Evolutionary conservation across 2,113 vertebrate species (phyloP).

Genomic region (Benitochromis conjunctus): DNA sequence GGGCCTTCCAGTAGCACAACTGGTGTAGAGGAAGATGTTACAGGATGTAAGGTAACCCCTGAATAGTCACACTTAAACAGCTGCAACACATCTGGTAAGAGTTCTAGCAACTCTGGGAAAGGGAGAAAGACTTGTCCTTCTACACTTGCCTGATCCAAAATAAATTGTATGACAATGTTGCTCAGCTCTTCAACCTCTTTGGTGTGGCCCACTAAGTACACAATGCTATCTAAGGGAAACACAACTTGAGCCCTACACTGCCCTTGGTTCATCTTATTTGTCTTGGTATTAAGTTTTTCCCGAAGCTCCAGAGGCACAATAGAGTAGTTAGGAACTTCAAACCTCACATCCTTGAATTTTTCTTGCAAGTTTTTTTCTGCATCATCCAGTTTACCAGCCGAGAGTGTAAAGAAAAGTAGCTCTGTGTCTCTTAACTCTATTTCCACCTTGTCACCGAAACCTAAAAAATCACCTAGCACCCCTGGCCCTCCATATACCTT

Average conservation of each 20-base stretch:
- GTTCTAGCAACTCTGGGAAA: constrained; percentile 17
- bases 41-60: constrained; percentile 18
- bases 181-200: constrained; percentile 29
- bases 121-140: constrained; percentile 14
- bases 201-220: constrained; percentile 30
- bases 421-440: constrained; percentile 38
- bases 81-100: constrained; percentile 25
- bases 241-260: neutral
- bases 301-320: neutral
- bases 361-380: neutral
- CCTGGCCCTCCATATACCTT: neutral
- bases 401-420: constrained; percentile 29
- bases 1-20: constrained; percentile 35
- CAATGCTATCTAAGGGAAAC: neutral
- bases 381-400: neutral
- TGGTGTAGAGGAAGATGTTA: neutral
- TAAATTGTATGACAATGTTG: constrained; percentile 3
- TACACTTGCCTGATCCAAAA: constrained; percentile 5
- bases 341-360: constrained; percentile 21
- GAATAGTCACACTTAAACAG: constrained; percentile 6
- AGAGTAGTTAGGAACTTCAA: neutral
- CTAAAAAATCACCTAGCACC: constrained; percentile 12
- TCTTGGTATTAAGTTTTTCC: neutral
- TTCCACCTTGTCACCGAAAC: constrained; percentile 1
- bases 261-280: constrained; percentile 9